Evolutionary conservation across 2,113 vertebrate genomes (phyloP), one percentile per base, ranked within the genome.

Genomic region (Strigops habroptila): DNA sequence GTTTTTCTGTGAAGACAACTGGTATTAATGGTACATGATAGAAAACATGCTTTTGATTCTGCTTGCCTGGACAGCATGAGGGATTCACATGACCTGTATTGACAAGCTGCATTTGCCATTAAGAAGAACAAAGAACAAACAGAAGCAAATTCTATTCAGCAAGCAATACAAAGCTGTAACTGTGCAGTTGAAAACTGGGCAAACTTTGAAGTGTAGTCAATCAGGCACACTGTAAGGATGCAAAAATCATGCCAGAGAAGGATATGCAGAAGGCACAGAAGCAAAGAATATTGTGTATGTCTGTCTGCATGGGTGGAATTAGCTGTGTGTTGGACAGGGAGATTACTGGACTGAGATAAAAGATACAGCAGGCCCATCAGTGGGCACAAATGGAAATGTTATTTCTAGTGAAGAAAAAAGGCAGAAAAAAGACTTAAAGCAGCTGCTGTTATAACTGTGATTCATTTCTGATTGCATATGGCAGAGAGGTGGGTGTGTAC

Each of bases 401-500:
- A 62, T 77, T 92, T 93, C 82, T 88, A 60, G 51, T 84, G 88
- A 62, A 91, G 79, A 68, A 92, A 76, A 86, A 68, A 78, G 60
- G 43, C 76, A 91, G 85, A 80, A 88, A 70, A 73, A 84, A 86
- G 31, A 70, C 41, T 87, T 87, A 65, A 91, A 93, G 74, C 62
- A 80, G 53, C 83, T 95, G 77, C 80, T 92, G 57, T 78, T 96
- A 48, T 67, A 93, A 78, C 55, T 76, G 43, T 91, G 88, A 95
- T 89, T 96, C 83, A 96, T 92, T 86, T 87, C 67, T 92, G 90
- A 91, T 84, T 94, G 75, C 88, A 89, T 96, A 95, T 95, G 81
- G 74, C 80, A 95, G 70, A 91, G 92, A 89, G 74, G 91, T 94
- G 93, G 93, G 93, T 87, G 94, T 95, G 41, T 76, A 85, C 91